Base-by-base conservation (phyloP, 2,888 invertebrate genomes). In the Pediacus dermestoides region DNA sequence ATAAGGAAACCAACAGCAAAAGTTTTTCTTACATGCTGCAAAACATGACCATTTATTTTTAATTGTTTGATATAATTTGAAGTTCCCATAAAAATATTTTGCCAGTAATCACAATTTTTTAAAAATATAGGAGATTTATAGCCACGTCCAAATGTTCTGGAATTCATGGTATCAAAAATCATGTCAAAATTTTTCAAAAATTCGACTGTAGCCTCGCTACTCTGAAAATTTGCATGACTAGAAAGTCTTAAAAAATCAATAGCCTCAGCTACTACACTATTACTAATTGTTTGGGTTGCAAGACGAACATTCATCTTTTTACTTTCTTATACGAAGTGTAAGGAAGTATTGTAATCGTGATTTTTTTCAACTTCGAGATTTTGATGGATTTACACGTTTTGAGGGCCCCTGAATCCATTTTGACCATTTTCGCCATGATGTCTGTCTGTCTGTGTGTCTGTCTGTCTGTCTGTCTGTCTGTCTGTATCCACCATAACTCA, bases 141-240 rank as follows among this genome's bases (percentile, higher is more conserved):
- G 0, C 52, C 46, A 27, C 39, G 50, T 11, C 41, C 50, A 49
- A 43, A 53, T 12, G 48, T 46, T 41, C 53, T 40, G 15, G 25
- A 42, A 38, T 56, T 54, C 14, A 53, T 18, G 12, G 47, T 31
- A 39, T 52, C 51, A 46, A 50, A 55, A 10, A 49, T 31, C 37
- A 31, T 46, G 34, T 50, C 48, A 9, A 49, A 31, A 7, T 10
- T 41, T 14, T 44, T n/a, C 12, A 52, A 6, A 43, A 53, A 53
- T 38, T 51, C 49, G 6, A 48, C 40, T 30, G 53, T 51, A 10
- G 43, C 41, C 23, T 16, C 4, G 23, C 49, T 39, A 7, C 36
- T 16, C 34, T 46, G 3, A 40, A 53, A 50, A 8, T 34, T 37
- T 16, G 27, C 9, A 13, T 34, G 6, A 18, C 30, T 28, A 14